Conservation (phyloP, 1,140 invertebrate species). For the Drosophila nikananu region DNA sequence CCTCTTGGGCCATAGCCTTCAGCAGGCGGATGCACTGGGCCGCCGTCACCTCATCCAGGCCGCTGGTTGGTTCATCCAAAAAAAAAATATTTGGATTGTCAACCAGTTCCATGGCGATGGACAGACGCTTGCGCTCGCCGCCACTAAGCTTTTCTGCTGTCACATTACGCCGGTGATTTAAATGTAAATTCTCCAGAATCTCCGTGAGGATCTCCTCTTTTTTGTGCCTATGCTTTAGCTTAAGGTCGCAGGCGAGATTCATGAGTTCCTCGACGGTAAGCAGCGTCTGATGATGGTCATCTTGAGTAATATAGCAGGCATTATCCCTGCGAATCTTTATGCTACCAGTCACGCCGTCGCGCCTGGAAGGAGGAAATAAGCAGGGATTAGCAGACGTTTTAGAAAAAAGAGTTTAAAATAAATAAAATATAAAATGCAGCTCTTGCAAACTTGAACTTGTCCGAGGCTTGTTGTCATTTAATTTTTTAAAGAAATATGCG, state of each 20-base stretch:
- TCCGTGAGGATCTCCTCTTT: slow-evolving; percentile 85
- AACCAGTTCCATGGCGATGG: slow-evolving; percentile 93
- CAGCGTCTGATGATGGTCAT: slow-evolving; percentile 92
- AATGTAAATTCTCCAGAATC: slow-evolving; percentile 87
- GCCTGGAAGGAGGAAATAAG: slow-evolving; percentile 69
- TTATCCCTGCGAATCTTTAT: slow-evolving; percentile 86
- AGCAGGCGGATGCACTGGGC: slow-evolving; percentile 93
- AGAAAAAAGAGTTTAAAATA: not conserved
- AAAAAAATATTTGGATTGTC: slow-evolving; percentile 93
- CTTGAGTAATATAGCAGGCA: slow-evolving; percentile 95
- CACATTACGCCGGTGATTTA: slow-evolving; percentile 89
- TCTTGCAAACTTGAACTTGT: not conserved
- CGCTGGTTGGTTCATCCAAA: slow-evolving; percentile 91
- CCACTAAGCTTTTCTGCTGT: slow-evolving; percentile 89
- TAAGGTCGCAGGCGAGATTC: slow-evolving; percentile 93
- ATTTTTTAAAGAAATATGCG: no score
- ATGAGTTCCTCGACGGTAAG: slow-evolving; percentile 94
- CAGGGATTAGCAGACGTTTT: not conserved
- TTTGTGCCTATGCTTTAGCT: slow-evolving; percentile 86
- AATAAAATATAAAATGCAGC: not conserved
- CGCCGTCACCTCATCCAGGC: slow-evolving; percentile 94
- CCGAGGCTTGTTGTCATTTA: not conserved
- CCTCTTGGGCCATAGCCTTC: slow-evolving; percentile 88
- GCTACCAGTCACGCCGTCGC: slow-evolving; percentile 86
- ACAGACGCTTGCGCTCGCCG: slow-evolving; percentile 92